These are phyloP conservation scores for Nephotettix cincticeps DNA, from an alignment of 1,140 invertebrate species.

Conservation along the genomic window DNA sequence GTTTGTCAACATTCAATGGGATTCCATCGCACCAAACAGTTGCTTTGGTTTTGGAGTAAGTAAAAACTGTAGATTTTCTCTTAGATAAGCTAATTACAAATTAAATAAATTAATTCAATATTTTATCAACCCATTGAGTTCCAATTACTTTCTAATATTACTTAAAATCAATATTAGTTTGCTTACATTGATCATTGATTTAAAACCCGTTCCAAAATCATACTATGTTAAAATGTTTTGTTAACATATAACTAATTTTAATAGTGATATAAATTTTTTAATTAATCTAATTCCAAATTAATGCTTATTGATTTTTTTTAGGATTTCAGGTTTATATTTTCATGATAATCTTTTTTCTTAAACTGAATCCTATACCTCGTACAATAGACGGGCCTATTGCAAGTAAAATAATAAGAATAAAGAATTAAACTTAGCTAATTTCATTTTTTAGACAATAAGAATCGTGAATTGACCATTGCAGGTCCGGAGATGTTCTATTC, in stretches of 20 bases:
- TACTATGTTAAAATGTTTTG: no score
- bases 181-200: no score
- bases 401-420: background rate
- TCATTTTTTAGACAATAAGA: background rate
- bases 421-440: background rate
- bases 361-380: background rate
- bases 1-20: slow-evolving; percentile 7
- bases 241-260: no score
- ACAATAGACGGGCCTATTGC: background rate
- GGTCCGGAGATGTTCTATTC: slow-evolving; percentile 13
- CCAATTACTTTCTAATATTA: no score
- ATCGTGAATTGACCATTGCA: background rate
- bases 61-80: no score
- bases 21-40: background rate
- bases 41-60: slow-evolving; percentile 14
- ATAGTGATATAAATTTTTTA: no score
- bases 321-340: background rate
- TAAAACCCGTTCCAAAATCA: no score
- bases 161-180: background rate
- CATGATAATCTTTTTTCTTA: background rate
- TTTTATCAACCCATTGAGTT: no score
- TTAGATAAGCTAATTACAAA: no score
- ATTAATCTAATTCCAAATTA: no score
- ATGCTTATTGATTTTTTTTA: background rate
- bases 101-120: no score